Evolutionary conservation across 2,888 invertebrate species (phyloP).

Genomic region (Netelia fuscicornis): DNA sequence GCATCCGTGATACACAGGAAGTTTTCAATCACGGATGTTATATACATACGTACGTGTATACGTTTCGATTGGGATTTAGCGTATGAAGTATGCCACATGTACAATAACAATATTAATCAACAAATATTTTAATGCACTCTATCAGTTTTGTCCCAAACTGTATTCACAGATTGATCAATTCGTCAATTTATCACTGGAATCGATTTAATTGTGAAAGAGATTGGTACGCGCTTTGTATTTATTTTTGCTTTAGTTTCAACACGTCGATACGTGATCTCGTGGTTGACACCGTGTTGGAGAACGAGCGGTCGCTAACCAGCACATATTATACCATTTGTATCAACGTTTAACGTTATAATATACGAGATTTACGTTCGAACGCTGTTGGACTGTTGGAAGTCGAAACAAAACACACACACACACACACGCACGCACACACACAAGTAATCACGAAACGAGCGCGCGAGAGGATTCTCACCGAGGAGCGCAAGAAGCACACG

Average conservation of each 20-base stretch:
- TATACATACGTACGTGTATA: neutral
- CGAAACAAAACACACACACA: conserved; percentile 58
- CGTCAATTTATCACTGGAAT: conserved; percentile 17
- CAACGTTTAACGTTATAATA: neutral
- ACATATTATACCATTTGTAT: conserved; percentile 64
- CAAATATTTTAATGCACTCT: neutral
- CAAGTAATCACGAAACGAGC: conserved; percentile 50
- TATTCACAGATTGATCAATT: neutral
- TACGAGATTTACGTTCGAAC: neutral
- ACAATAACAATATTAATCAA: neutral
- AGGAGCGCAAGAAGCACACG: conserved; percentile 19
- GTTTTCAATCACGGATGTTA: conserved; percentile 22
- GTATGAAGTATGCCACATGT: neutral
- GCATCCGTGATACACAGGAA: conserved; percentile 65
- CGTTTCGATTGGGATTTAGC: neutral
- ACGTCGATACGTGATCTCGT: conserved; percentile 27
- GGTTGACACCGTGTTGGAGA: conserved; percentile 52
- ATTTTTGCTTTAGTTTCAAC: conserved; percentile 2
- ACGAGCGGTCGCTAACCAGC: conserved; percentile 52
- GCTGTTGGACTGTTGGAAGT: neutral
- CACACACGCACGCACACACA: conserved; percentile 55
- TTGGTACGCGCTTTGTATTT: conserved; percentile 3
- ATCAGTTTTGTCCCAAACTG: neutral
- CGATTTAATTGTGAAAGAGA: conserved; percentile 19
- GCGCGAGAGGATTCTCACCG: conserved; percentile 26